Evolutionary conservation across 2,888 invertebrate species (phyloP), one percentile per base, ranked within the genome.

Genomic region (Podabrus alpinus): DNA sequence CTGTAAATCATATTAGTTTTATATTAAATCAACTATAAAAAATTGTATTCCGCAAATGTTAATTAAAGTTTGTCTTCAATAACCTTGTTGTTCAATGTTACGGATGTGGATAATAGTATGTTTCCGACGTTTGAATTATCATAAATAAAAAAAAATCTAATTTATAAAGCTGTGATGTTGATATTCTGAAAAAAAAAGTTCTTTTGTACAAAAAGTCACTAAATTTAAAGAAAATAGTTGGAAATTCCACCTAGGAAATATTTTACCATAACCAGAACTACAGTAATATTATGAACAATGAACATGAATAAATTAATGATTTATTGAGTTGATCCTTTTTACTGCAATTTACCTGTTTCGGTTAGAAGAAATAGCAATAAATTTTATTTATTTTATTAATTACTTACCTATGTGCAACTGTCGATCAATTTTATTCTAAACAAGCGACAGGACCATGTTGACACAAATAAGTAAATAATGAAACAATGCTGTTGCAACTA

Each of bases 41-140:
- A 45, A 45, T 45, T 45, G n/a, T 45, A 17, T 61, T 17, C 17
- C 19, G 70, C 67, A 75, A 75, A 72, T 67, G 21, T 15, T 64
- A 64, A 69, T 61, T 66, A 69, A 61, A 72, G 75, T 69, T 73
- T 70, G 72, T 75, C 72, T 75, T 75, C 45, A 29, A 25, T 78
- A 81, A 80, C 85, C 85, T 85, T 85, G 85, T 81, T 81, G 81
- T 80, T 80, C 79, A 74, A 73, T 84, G 84, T 82, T 79, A 84
- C 85, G 85, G 84, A 85, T 84, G 84, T 83, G 72, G 78, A 76
- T 85, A 85, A 86, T 86, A 80, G 82, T 82, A 83, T 80, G 83
- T 84, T 85, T 86, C 86, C 85, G 85, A 85, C 85, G 83, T 80
- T 83, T 77, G 80, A 83, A 70, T 74, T 82, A 81, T 76, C 80